phyloP scores from a whole-genome alignment of 2,888 invertebrate genomes.

The Lissonota sp. region DNA sequence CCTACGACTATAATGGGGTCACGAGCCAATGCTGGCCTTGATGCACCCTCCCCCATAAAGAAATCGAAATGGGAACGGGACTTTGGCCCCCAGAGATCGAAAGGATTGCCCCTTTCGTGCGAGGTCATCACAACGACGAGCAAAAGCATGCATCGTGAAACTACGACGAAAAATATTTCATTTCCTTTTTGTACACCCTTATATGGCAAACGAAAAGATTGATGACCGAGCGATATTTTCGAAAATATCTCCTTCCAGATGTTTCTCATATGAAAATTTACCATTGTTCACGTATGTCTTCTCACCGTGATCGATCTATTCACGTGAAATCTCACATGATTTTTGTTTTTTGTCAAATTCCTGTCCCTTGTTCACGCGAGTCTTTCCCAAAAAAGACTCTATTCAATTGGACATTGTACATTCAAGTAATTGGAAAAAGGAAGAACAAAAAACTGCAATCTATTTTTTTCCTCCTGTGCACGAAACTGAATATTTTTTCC shows the following conservation, averaged over 20 bases:
- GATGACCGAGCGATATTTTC: conserved; percentile 49
- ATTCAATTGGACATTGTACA: too few species aligned
- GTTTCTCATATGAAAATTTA: conserved; percentile 16
- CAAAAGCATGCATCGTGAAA: conserved; percentile 15
- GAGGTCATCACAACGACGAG: conserved; percentile 35
- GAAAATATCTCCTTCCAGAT: conserved; percentile 39
- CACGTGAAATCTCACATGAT: not conserved
- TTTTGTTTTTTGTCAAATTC: not conserved
- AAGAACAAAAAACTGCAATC: too few species aligned
- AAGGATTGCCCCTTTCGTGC: conserved; percentile 49
- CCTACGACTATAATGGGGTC: conserved; percentile 62
- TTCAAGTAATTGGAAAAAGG: too few species aligned
- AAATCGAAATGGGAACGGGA: conserved; percentile 48
- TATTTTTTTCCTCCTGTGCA: too few species aligned
- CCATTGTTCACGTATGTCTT: conserved; percentile 23
- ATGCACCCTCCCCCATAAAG: conserved; percentile 3
- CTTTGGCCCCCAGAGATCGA: conserved; percentile 19
- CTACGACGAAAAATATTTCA: conserved; percentile 34
- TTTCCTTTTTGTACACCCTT: conserved; percentile 30
- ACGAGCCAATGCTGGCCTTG: conserved; percentile 53
- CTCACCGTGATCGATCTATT: conserved; percentile 42
- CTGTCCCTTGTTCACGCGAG: too few species aligned
- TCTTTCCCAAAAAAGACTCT: too few species aligned
- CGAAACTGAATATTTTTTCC: too few species aligned
- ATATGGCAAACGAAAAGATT: conserved; percentile 29